Conservation (phyloP, 2,113 vertebrate genomes). For the Garra rufa region DNA sequence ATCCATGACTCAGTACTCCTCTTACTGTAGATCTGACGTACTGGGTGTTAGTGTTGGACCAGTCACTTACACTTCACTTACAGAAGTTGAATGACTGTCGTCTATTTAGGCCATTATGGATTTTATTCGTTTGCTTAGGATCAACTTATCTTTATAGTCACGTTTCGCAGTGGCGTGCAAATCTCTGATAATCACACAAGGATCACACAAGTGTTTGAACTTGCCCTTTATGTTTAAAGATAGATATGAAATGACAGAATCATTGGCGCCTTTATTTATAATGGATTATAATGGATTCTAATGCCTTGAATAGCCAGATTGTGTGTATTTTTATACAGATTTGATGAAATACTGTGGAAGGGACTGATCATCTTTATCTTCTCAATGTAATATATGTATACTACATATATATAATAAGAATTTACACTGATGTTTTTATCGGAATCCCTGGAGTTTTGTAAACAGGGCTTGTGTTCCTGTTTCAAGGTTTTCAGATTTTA, state of each 20-base stretch:
- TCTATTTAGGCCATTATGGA: background rate
- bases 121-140: background rate
- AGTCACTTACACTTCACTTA: background rate
- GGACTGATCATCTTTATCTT: no score
- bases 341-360: background rate
- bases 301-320: no score
- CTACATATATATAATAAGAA: no score
- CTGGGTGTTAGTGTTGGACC: background rate
- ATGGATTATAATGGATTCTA: no score
- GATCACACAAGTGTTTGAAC: background rate
- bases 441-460: background rate
- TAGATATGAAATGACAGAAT: background rate
- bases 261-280: no score
- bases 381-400: background rate
- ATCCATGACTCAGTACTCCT: slow-evolving; percentile 3
- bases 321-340: background rate
- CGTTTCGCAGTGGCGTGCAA: background rate
- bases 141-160: background rate
- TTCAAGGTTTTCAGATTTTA: background rate
- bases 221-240: background rate
- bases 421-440: background rate
- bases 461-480: background rate
- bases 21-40: background rate
- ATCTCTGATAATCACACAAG: background rate
- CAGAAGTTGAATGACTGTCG: background rate